Conservation (phyloP, 2,888 invertebrate genomes). For the Hypena proboscidalis region DNA sequence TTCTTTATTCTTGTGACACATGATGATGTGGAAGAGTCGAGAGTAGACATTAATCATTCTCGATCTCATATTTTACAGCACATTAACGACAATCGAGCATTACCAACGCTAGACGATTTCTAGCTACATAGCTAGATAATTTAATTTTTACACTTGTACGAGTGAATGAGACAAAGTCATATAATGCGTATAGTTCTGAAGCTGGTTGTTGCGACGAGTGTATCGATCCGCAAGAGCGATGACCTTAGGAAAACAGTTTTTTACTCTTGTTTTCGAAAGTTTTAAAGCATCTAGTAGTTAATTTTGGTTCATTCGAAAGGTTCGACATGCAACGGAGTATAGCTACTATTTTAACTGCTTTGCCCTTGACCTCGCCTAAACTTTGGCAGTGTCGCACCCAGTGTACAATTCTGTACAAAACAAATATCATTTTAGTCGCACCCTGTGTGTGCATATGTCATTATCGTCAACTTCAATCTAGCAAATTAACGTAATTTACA, state of each 20-base stretch:
- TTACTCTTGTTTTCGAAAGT: conserved; percentile 12
- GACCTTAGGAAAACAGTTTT: conserved; percentile 40
- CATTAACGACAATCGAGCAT: conserved; percentile 14
- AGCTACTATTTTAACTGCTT: too few relatives aligned
- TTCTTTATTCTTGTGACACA: conserved; percentile 50
- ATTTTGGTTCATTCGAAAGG: too few relatives aligned
- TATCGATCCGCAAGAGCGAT: conserved; percentile 53
- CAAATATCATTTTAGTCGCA: conserved; percentile 1
- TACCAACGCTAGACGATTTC: conserved; percentile 15
- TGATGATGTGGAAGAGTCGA: conserved; percentile 43
- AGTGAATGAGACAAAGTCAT: conserved; percentile 42
- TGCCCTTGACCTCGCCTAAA: conserved; percentile 1
- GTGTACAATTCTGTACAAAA: too few relatives aligned
- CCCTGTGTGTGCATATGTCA: too few relatives aligned
- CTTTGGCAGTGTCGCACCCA: conserved; percentile 1
- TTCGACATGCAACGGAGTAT: too few relatives aligned
- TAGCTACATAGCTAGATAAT: conserved; percentile 36
- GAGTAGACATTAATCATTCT: conserved; percentile 45
- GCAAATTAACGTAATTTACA: too few relatives aligned
- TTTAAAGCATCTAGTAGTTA: not conserved
- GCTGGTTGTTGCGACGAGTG: conserved; percentile 35
- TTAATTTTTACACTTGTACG: conserved; percentile 39
- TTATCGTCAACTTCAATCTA: too few relatives aligned
- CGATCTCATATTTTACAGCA: conserved; percentile 12
- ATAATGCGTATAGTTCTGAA: conserved; percentile 31